Percentiles rank a stretch among this genome's conserved stretches.
Evolutionary conservation across 2,797 vertebrate genomes (phyloP).

Genomic region (Pantherophis vulpinus): DNA sequence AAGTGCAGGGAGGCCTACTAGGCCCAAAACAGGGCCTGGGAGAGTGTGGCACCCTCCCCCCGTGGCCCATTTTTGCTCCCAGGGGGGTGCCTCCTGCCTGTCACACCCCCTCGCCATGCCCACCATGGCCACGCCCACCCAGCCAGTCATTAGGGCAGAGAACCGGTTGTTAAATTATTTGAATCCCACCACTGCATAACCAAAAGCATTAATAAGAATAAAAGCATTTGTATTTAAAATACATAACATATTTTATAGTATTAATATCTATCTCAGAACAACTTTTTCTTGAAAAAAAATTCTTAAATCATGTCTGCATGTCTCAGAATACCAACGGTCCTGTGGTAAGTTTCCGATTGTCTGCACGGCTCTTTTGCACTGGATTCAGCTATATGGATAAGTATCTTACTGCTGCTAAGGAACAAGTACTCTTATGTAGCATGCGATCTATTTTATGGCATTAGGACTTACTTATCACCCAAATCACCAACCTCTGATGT

Average conservation of each 20-base stretch:
- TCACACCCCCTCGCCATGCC: too few species aligned
- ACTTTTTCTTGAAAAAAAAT: background rate
- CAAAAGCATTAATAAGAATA: background rate
- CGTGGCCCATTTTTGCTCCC: too few species aligned
- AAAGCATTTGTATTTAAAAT: background rate
- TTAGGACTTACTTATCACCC: background rate
- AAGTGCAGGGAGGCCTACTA: too few species aligned
- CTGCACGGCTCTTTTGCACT: background rate
- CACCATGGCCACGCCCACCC: too few species aligned
- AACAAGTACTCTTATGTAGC: background rate
- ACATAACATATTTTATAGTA: background rate
- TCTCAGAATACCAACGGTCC: background rate
- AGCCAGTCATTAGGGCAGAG: too few species aligned
- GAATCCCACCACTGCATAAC: background rate
- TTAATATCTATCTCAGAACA: background rate
- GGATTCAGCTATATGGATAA: background rate
- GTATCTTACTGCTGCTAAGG: background rate
- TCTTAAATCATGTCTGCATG: background rate
- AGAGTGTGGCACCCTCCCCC: too few species aligned
- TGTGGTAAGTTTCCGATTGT: background rate
- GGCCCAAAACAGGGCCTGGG: too few species aligned
- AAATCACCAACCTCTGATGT: background rate
- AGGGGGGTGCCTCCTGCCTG: too few species aligned
- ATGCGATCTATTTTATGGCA: background rate
- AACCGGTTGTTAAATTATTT: too few species aligned